Conservation (phyloP, 2,113 vertebrate genomes). For the Puffinus mauretanicus region DNA sequence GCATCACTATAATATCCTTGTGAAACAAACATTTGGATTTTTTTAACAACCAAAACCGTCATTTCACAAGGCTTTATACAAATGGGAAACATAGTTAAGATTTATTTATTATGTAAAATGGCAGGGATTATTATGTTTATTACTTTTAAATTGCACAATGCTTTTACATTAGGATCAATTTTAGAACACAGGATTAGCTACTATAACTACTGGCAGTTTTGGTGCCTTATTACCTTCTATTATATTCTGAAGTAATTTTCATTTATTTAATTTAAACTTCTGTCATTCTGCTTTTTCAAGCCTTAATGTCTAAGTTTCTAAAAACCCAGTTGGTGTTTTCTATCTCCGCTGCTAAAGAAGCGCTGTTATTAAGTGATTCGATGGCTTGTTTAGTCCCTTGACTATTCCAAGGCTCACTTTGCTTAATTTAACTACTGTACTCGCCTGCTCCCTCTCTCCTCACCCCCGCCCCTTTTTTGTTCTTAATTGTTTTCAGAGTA, state of each 20-base stretch:
- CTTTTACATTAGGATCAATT: constrained; percentile 67
- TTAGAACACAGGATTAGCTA: constrained; percentile 63
- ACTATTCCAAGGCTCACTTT: constrained; percentile 62
- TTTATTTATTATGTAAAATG: constrained; percentile 68
- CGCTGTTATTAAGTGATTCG: constrained; percentile 57
- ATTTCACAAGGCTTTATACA: constrained; percentile 24
- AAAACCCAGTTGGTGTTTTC: constrained; percentile 44
- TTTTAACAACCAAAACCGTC: background rate
- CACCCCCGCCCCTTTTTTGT: constrained; percentile 15
- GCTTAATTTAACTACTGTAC: constrained; percentile 67
- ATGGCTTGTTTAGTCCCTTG: constrained; percentile 63
- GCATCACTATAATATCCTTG: constrained; percentile 16
- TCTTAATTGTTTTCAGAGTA: constrained; percentile 67
- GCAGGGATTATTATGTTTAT: constrained; percentile 60
- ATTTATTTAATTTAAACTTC: constrained; percentile 66
- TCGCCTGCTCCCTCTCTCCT: constrained; percentile 29
- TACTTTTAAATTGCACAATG: constrained; percentile 54
- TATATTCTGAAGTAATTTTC: constrained; percentile 68
- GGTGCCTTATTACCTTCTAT: constrained; percentile 66
- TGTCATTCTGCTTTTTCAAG: constrained; percentile 32
- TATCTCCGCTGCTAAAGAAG: background rate
- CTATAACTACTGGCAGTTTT: constrained; percentile 61
- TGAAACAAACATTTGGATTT: constrained; percentile 48
- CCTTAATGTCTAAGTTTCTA: constrained; percentile 34
- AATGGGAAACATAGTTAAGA: constrained; percentile 42